phyloP scores from a whole-genome alignment of 2,113 vertebrate species.

The Psittacus erithacus region DNA sequence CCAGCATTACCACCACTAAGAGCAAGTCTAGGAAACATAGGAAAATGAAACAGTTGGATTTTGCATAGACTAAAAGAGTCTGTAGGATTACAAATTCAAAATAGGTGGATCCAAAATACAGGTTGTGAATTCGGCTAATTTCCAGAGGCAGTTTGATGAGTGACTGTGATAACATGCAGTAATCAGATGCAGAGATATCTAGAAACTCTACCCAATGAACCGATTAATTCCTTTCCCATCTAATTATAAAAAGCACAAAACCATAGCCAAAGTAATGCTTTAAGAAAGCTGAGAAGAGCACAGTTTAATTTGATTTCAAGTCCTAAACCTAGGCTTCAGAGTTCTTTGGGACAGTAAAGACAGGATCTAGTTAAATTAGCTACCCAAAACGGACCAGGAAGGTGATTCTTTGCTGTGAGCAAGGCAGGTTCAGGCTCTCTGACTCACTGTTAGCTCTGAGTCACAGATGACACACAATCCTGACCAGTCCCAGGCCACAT shows the following conservation, averaged over 20 bases:
- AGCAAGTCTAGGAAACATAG: background rate
- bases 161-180: background rate
- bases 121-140: background rate
- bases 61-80: background rate
- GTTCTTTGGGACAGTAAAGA: background rate
- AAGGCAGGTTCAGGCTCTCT: background rate
- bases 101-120: background rate
- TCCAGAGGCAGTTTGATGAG: background rate
- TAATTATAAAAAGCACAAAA: background rate
- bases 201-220: background rate
- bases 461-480: fast-evolving
- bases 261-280: background rate
- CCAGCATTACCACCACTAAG: background rate
- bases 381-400: background rate
- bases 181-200: background rate
- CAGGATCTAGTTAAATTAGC: background rate
- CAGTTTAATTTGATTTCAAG: background rate
- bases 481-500: background rate
- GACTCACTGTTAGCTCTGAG: constrained; percentile 37
- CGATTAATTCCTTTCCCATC: background rate
- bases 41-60: background rate
- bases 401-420: background rate
- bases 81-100: background rate
- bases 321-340: background rate
- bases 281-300: background rate